Evolutionary conservation across 35 echinoderm and acorn worm species (phyloP).

Genomic region (Ophiothrix spiculata): DNA sequence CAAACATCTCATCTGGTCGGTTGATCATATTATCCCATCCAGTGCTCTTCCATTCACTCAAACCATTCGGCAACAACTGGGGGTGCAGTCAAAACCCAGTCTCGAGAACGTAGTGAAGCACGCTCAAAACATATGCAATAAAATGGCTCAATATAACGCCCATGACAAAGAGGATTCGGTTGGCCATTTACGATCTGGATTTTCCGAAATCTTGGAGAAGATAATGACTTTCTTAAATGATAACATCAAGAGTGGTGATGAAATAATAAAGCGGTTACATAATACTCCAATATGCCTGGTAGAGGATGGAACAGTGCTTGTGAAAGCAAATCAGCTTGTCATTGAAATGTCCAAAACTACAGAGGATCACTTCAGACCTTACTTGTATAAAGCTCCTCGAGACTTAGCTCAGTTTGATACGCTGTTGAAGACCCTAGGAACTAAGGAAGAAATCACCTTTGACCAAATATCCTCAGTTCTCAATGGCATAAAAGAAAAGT

Average conservation of each 20-base stretch:
- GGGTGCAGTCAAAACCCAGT: not conserved
- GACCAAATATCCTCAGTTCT: constrained; percentile 9
- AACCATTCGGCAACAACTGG: not conserved
- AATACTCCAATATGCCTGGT: constrained; percentile 8
- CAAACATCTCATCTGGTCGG: constrained; percentile 24
- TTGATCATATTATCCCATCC: not conserved
- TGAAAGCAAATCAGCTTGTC: constrained; percentile 29
- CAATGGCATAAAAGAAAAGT: not conserved
- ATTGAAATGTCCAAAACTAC: not conserved
- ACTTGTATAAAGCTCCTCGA: constrained; percentile 19
- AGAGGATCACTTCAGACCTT: not conserved
- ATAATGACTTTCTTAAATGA: not conserved
- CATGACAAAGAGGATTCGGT: constrained; percentile 3
- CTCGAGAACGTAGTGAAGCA: constrained; percentile 10
- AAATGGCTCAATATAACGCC: constrained; percentile 18
- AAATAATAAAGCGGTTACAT: not conserved
- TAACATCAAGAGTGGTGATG: not conserved
- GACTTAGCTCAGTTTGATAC: not conserved
- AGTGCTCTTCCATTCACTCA: not conserved
- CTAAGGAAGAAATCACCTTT: constrained; percentile 9
- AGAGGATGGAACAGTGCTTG: not conserved
- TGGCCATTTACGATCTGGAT: not conserved
- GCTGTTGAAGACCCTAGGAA: not conserved
- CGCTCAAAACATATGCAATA: not conserved
- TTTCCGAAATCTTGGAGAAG: not conserved